phyloP scores from a whole-genome alignment of 2,113 vertebrate species.

The Leucosticte australis region DNA sequence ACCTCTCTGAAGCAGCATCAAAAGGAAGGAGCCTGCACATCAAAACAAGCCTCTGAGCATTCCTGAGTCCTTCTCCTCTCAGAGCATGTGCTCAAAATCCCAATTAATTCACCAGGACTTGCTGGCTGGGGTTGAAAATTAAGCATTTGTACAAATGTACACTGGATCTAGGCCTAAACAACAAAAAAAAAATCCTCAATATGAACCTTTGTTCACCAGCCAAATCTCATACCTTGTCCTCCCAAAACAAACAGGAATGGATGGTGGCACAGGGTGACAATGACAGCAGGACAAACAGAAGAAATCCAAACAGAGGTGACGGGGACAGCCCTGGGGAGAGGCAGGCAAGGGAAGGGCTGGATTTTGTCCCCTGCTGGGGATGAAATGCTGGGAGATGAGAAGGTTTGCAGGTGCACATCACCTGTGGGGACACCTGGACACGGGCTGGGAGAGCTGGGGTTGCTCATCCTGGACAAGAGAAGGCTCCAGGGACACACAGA shows the following conservation, averaged over 20 bases:
- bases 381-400: not conserved
- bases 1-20: not conserved
- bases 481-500: not conserved
- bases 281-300: not conserved
- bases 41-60: not conserved
- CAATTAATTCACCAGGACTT: not conserved
- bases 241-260: not conserved
- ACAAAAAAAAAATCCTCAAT: not conserved
- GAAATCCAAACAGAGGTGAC: not conserved
- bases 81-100: not conserved
- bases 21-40: not conserved
- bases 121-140: not conserved
- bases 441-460: not conserved
- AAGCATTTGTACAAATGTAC: not conserved
- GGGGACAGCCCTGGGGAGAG: not conserved
- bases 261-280: fast-evolving
- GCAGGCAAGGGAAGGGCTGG: not conserved
- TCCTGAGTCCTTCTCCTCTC: not conserved
- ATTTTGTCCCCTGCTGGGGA: not conserved
- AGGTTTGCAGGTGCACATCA: not conserved
- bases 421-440: not conserved
- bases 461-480: not conserved
- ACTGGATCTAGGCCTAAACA: not conserved
- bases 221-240: not conserved
- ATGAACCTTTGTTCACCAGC: not conserved